Evolutionary conservation across 2,888 invertebrate species (phyloP).

Genomic region (Dyspetes luteomarginatus): DNA sequence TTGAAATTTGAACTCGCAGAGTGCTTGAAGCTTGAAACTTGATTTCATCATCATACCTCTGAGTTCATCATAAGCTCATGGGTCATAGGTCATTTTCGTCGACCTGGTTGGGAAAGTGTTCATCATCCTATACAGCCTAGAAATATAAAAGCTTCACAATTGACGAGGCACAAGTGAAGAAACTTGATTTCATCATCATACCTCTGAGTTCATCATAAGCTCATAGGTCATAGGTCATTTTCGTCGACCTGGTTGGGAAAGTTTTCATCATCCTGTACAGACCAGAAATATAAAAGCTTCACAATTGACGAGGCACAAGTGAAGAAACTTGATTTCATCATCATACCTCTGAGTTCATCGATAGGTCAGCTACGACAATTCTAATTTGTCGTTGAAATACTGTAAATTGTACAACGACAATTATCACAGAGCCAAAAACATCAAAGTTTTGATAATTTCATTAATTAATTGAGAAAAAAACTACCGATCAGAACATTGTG

Average conservation of each 20-base stretch:
- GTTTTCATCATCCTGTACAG: constrained; percentile 21
- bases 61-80: no score
- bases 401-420: no score
- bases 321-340: no score
- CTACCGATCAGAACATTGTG: background rate
- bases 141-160: background rate
- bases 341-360: constrained; percentile 4
- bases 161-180: background rate
- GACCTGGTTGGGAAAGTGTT: constrained; percentile 42
- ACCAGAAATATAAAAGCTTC: background rate
- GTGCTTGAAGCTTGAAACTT: no score
- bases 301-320: background rate
- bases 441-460: background rate
- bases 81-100: no score
- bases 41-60: no score
- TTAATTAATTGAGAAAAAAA: constrained; percentile 15
- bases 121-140: constrained; percentile 1
- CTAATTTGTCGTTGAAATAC: no score
- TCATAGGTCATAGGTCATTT: no score
- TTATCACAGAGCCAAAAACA: no score
- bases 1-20: constrained; percentile 26
- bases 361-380: constrained; percentile 13
- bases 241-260: constrained; percentile 41
- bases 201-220: no score
- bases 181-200: constrained; percentile 29